Conservation (phyloP, 1,140 invertebrate species). For the Lucilia cuprina region DNA sequence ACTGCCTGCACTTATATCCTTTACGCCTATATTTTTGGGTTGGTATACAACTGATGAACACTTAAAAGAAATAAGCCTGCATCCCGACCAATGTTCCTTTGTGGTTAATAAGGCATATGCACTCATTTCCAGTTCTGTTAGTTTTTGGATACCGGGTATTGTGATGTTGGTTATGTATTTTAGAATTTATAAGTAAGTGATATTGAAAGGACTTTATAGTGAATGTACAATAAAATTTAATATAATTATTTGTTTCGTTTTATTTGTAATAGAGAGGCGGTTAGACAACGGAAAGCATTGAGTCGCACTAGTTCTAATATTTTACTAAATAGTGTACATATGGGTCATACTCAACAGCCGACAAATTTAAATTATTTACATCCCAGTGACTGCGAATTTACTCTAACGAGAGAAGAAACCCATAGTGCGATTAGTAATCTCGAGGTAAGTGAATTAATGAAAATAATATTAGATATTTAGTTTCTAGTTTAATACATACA, state of each 20-base stretch:
- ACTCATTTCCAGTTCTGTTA: constrained; percentile 88
- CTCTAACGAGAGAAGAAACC: constrained; percentile 63
- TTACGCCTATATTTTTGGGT: constrained; percentile 93
- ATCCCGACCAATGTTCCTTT: constrained; percentile 85
- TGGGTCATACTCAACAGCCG: constrained; percentile 75
- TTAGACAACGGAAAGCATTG: constrained; percentile 84
- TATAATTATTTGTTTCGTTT: constrained; percentile 11
- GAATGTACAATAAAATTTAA: background rate
- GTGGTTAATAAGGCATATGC: constrained; percentile 90
- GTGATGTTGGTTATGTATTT: constrained; percentile 94
- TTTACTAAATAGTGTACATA: constrained; percentile 80
- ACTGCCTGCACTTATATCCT: constrained; percentile 89
- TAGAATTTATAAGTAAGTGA: constrained; percentile 81
- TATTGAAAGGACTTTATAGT: background rate
- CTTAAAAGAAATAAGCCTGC: constrained; percentile 69
- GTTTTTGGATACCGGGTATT: constrained; percentile 93
- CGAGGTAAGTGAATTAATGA: constrained; percentile 52
- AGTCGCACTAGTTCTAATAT: constrained; percentile 83
- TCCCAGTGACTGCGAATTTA: constrained; percentile 69
- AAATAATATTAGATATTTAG: background rate
- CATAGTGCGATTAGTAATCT: constrained; percentile 66
- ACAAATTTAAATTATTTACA: constrained; percentile 70
- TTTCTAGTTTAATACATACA: background rate
- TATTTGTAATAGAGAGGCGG: constrained; percentile 72
- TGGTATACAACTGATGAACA: constrained; percentile 89